Evolutionary conservation across 2,797 vertebrate species (phyloP).

Genomic region (Mareca strepera): DNA sequence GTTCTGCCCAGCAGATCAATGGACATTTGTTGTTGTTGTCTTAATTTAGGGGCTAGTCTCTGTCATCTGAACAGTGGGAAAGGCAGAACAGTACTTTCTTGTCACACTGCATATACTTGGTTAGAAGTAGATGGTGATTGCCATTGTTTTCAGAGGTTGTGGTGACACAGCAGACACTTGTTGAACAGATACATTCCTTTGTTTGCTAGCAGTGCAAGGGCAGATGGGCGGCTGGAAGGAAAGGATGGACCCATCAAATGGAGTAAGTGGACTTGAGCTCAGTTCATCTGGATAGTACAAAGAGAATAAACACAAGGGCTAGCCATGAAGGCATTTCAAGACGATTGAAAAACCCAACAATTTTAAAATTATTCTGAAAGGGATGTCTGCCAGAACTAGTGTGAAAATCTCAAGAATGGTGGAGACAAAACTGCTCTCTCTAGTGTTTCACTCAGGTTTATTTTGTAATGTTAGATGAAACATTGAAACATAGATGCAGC

Average conservation of each 20-base stretch:
- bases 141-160: not conserved
- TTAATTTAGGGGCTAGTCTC: not conserved
- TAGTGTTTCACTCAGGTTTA: not conserved
- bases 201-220: not conserved
- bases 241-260: not conserved
- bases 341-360: not conserved
- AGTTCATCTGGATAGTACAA: not conserved
- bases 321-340: not conserved
- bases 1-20: not conserved
- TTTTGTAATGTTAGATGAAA: not conserved
- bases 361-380: not conserved
- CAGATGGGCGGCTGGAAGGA: not conserved
- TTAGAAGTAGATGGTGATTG: not conserved
- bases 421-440: not conserved
- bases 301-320: not conserved
- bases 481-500: not conserved
- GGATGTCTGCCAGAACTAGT: not conserved
- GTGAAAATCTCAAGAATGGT: not conserved
- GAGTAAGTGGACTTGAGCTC: not conserved
- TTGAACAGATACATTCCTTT: not conserved
- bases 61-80: not conserved
- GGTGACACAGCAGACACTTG: not conserved
- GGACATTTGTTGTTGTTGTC: not conserved
- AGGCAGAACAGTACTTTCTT: not conserved
- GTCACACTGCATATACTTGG: not conserved